phyloP scores from a whole-genome alignment of 2,888 invertebrate species.

The Aquatica leii region DNA sequence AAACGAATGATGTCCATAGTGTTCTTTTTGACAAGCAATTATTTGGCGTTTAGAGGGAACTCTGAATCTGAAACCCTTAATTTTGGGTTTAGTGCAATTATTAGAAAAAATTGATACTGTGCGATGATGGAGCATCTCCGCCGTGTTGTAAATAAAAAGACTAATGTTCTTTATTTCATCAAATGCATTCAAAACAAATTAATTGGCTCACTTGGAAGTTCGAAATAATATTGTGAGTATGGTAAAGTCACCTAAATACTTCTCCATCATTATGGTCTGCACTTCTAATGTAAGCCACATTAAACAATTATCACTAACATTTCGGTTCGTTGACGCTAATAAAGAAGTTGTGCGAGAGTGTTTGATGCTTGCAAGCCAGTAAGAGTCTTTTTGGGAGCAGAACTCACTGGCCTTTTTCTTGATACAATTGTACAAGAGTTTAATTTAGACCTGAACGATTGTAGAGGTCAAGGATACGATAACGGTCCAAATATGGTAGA shows the following conservation, averaged over 20 bases:
- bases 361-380: slow-evolving; percentile 16
- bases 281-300: slow-evolving; percentile 12
- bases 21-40: slow-evolving; percentile 10
- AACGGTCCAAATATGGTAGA: slow-evolving; percentile 42
- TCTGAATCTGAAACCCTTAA: no score
- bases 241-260: slow-evolving; percentile 13
- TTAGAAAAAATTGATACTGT: slow-evolving; percentile 10
- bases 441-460: no score
- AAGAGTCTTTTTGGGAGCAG: slow-evolving; percentile 15
- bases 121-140: slow-evolving; percentile 12
- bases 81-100: slow-evolving; percentile 13
- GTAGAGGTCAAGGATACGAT: slow-evolving; percentile 15
- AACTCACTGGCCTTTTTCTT: no score
- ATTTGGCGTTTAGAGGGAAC: slow-evolving; percentile 11
- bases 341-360: slow-evolving; percentile 16
- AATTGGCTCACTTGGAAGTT: slow-evolving; percentile 14
- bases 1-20: slow-evolving; percentile 14
- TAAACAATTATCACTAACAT: slow-evolving; percentile 17
- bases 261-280: slow-evolving; percentile 13
- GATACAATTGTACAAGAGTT: slow-evolving; percentile 15
- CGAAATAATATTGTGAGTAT: slow-evolving; percentile 11
- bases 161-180: slow-evolving; percentile 14
- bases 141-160: slow-evolving; percentile 8
- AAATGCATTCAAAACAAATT: slow-evolving; percentile 17
- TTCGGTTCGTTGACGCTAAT: slow-evolving; percentile 34